Percentiles rank a stretch among this genome's conserved stretches.
phyloP scores from a whole-genome alignment of 1,140 invertebrate genomes.

The Argopecten irradians region DNA sequence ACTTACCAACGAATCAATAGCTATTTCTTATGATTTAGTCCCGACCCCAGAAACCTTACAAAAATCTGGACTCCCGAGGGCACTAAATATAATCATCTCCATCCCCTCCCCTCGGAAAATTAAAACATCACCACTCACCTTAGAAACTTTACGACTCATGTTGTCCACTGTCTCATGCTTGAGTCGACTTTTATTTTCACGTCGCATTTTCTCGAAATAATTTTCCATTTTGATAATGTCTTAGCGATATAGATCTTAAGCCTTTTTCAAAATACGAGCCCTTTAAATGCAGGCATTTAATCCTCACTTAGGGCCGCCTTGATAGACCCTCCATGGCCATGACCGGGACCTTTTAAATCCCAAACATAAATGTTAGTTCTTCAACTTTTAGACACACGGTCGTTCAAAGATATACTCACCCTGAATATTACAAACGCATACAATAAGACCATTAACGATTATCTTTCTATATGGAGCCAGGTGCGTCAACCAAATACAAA shows the following conservation, averaged over 20 bases:
- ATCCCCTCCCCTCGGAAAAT: neutral
- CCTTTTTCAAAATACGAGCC: neutral
- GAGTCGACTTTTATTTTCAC: neutral
- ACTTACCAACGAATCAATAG: too few relatives aligned
- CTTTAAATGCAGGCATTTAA: neutral
- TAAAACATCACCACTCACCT: neutral
- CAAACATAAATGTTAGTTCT: neutral
- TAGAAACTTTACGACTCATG: neutral
- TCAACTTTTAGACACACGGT: neutral
- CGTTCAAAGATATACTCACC: neutral
- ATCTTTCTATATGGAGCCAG: neutral
- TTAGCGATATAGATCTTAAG: neutral
- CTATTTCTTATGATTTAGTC: too few relatives aligned
- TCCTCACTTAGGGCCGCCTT: neutral
- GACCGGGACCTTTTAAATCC: neutral
- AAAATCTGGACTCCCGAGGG: too few relatives aligned
- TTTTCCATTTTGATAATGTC: slow-evolving; percentile 19
- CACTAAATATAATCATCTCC: neutral
- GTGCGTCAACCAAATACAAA: neutral
- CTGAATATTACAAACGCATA: neutral
- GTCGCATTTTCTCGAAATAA: neutral
- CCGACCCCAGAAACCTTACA: too few relatives aligned
- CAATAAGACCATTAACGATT: neutral
- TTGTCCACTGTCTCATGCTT: neutral
- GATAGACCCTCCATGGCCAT: neutral